A percentile compares a stretch with the other conserved stretches of the same genome.
Conservation (phyloP, 2,797 vertebrate genomes). For the Falco biarmicus region DNA sequence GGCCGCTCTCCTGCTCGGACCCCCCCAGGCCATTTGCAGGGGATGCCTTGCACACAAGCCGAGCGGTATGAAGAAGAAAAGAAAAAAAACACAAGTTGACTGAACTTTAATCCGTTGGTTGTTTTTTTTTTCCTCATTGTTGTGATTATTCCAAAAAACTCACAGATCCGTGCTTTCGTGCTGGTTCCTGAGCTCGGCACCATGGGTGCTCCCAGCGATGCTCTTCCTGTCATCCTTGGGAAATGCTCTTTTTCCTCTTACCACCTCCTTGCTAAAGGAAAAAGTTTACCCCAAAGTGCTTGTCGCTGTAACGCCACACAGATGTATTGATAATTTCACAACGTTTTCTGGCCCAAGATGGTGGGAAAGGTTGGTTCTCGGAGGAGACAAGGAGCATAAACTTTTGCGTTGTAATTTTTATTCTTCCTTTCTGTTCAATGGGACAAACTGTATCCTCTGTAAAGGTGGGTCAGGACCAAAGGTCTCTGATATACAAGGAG, state of each 20-base stretch:
- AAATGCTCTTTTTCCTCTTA: slow-evolving; percentile 51
- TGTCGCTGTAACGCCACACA: slow-evolving; percentile 43
- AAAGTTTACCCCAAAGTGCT: slow-evolving; percentile 51
- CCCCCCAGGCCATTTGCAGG: background rate
- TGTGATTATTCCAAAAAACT: slow-evolving; percentile 24
- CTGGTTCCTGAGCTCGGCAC: background rate
- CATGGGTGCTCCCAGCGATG: fast-evolving
- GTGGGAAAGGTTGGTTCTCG: slow-evolving; percentile 41
- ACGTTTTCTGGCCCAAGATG: slow-evolving; percentile 9
- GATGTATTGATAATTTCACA: slow-evolving; percentile 27
- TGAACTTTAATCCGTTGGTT: slow-evolving; percentile 5
- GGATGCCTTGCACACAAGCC: slow-evolving; percentile 60
- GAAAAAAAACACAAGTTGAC: slow-evolving; percentile 8
- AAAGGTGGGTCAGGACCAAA: slow-evolving; percentile 52
- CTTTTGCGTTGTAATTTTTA: slow-evolving; percentile 27
- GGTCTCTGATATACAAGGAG: slow-evolving; percentile 37
- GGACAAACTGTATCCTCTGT: slow-evolving; percentile 77
- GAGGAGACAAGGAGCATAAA: slow-evolving; percentile 50
- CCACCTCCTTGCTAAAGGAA: slow-evolving; percentile 43
- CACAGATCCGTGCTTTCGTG: background rate
- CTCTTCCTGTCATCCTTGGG: slow-evolving; percentile 45
- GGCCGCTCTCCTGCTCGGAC: background rate
- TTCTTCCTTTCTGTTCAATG: slow-evolving; percentile 61
- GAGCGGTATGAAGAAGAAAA: slow-evolving; percentile 35
- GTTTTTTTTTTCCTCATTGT: background rate